Conservation (phyloP, 1,140 invertebrate species). For the Bombus confusus region DNA sequence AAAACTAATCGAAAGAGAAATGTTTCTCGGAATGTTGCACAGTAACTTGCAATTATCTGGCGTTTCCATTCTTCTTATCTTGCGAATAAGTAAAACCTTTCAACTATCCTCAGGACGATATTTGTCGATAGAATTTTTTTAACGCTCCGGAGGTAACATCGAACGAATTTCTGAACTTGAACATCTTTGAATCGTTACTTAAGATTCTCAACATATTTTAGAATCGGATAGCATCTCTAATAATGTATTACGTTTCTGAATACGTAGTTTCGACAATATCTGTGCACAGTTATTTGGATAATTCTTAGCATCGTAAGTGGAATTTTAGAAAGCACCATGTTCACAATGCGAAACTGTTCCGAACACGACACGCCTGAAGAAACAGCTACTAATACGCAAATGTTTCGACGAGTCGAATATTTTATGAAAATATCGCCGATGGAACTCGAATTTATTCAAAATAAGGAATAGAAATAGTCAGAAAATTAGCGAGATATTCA, state of each 20-base stretch:
- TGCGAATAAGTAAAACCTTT: neutral
- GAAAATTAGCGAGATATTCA: neutral
- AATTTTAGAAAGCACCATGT: slow-evolving; percentile 42
- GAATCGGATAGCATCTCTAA: neutral
- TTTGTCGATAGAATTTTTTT: neutral
- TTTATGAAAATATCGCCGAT: neutral
- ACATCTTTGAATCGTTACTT: too few relatives aligned
- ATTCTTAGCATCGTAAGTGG: slow-evolving; percentile 12
- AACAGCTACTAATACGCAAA: neutral
- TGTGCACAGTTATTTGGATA: slow-evolving; percentile 8
- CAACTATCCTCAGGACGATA: neutral
- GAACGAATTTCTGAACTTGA: neutral
- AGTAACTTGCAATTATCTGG: neutral
- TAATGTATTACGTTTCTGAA: neutral
- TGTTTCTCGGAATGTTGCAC: neutral
- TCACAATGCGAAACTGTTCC: slow-evolving; percentile 23
- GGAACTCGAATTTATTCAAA: neutral
- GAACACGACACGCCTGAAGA: slow-evolving; percentile 4
- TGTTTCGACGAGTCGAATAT: neutral
- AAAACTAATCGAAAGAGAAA: neutral
- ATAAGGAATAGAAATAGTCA: neutral
- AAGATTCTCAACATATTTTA: neutral
- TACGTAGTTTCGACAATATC: neutral
- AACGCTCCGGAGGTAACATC: neutral
- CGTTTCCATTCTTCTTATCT: neutral